Evolutionary conservation across 2,888 invertebrate species (phyloP).

Genomic region (Anthophora plumipes): DNA sequence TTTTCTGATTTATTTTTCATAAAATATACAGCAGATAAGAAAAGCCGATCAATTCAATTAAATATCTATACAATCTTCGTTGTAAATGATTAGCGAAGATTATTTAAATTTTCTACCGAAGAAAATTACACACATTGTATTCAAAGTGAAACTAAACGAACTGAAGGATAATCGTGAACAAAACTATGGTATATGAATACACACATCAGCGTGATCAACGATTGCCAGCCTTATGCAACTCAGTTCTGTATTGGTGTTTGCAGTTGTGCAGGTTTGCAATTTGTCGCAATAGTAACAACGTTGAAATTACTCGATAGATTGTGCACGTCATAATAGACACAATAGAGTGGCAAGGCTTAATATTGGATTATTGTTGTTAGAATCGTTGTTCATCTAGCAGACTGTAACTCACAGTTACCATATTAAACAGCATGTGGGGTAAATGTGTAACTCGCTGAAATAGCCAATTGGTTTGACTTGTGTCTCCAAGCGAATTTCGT

Average conservation of each 20-base stretch:
- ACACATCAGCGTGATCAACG: neutral
- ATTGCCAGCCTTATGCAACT: neutral
- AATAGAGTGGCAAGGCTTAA: conserved; percentile 3
- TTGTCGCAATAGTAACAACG: conserved; percentile 5
- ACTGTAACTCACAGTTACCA: conserved; percentile 4
- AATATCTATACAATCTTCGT: too few species aligned
- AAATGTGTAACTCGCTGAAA: conserved; percentile 7
- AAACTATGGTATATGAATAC: neutral
- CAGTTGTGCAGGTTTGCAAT: neutral
- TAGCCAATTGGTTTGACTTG: neutral
- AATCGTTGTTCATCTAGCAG: conserved; percentile 18
- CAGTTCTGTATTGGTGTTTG: neutral
- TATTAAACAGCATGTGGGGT: neutral
- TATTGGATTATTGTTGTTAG: conserved; percentile 22
- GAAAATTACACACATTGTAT: too few species aligned
- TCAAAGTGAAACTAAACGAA: neutral
- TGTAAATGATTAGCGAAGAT: too few species aligned
- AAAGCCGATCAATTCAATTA: too few species aligned
- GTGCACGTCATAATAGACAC: conserved; percentile 10
- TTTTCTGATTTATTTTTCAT: too few species aligned
- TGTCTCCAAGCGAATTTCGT: neutral
- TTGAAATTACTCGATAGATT: conserved; percentile 1
- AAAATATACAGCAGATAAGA: too few species aligned
- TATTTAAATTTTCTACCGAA: too few species aligned
- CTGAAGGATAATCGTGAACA: neutral